These are phyloP conservation scores for Labeo rohita DNA, from an alignment of 2,113 vertebrate genomes.

Conservation along the genomic window DNA sequence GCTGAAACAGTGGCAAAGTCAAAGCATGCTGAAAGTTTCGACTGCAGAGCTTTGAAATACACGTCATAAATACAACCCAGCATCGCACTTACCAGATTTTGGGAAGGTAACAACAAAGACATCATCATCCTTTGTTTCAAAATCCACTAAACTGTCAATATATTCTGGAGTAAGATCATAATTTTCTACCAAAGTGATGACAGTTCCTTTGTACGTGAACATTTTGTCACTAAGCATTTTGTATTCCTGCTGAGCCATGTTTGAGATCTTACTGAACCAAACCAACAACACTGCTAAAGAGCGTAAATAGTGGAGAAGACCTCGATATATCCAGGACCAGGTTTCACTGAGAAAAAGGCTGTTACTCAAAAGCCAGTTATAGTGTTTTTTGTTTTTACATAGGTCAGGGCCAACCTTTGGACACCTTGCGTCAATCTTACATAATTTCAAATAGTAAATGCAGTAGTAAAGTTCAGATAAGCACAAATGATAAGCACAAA, in stretches of 20 bases:
- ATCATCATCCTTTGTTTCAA: conserved; percentile 69
- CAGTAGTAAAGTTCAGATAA: no score
- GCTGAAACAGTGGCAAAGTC: no score
- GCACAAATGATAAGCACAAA: no score
- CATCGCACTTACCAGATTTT: conserved; percentile 68
- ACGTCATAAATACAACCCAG: background rate
- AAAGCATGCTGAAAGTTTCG: no score
- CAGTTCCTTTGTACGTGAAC: conserved; percentile 60
- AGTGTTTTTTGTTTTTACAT: background rate
- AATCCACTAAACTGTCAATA: conserved; percentile 61
- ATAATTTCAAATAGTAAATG: no score
- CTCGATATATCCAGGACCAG: background rate
- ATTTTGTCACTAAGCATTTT: conserved; percentile 48
- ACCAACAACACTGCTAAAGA: background rate
- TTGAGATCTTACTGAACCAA: background rate
- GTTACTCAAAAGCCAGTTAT: background rate
- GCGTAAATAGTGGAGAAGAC: background rate
- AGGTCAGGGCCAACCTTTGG: background rate
- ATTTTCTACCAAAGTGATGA: background rate
- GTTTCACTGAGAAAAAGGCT: background rate
- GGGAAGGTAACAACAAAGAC: conserved; percentile 67
- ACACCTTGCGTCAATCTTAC: background rate
- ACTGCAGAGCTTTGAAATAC: no score
- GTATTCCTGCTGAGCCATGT: conserved; percentile 47
- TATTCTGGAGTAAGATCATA: conserved; percentile 37